Percentiles rank a stretch among this genome's conserved stretches.
Conservation (phyloP, 2,888 invertebrate species). For the Rotaria sp. region DNA sequence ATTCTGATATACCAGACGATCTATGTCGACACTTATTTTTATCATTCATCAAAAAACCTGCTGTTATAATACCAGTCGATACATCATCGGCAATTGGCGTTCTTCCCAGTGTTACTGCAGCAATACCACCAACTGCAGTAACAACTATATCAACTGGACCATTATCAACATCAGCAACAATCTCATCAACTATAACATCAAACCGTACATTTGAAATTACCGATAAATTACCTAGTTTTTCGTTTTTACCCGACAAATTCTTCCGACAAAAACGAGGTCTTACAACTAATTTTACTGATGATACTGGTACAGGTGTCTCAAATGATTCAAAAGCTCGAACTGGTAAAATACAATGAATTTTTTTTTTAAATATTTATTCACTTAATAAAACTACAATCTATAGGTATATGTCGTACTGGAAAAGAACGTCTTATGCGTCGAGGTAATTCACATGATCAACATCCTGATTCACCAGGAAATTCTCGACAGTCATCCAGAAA, state of each 20-base stretch:
- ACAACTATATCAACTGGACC: not conserved
- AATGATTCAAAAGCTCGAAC: not conserved
- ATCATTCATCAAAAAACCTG: conserved; percentile 73
- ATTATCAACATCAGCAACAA: not conserved
- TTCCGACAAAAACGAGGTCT: not conserved
- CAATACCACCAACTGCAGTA: not conserved
- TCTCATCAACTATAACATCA: not conserved
- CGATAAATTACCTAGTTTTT: not conserved
- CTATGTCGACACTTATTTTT: conserved; percentile 81
- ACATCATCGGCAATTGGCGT: not conserved
- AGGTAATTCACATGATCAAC: conserved; percentile 5
- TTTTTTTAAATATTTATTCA: not conserved
- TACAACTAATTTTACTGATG: not conserved
- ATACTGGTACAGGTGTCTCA: not conserved
- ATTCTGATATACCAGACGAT: conserved; percentile 74
- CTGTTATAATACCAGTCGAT: not conserved
- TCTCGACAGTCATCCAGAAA: conserved; percentile 1
- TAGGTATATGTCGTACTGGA: not conserved
- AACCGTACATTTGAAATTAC: not conserved
- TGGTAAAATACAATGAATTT: not conserved
- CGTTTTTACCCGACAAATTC: not conserved
- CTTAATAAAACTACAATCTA: not conserved
- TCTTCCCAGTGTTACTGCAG: not conserved
- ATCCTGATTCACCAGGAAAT: not conserved
- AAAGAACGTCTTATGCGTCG: conserved; percentile 7